phyloP scores from a whole-genome alignment of 2,797 vertebrate species.

The Pipistrellus pipistrellus region DNA sequence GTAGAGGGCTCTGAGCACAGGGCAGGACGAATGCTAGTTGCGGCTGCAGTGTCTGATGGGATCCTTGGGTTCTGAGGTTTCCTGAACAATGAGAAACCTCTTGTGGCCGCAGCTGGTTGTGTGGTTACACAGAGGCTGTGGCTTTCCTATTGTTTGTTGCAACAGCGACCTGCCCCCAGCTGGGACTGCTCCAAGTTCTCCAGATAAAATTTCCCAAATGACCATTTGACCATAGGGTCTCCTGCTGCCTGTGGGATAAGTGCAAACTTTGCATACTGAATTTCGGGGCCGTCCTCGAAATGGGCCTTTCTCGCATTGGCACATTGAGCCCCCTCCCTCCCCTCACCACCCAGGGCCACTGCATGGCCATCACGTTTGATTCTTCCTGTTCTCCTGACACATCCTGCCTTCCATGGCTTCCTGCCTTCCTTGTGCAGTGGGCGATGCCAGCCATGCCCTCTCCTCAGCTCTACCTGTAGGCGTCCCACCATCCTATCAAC shows the following conservation, averaged over 20 bases:
- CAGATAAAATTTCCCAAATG: neutral
- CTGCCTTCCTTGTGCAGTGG: neutral
- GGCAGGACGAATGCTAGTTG: neutral
- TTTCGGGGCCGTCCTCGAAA: neutral
- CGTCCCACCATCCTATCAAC: neutral
- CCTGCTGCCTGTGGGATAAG: neutral
- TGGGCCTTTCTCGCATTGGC: neutral
- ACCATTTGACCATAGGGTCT: neutral
- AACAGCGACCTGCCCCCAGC: neutral
- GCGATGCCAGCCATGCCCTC: rapidly evolving
- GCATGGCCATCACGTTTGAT: neutral
- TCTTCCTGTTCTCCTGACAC: neutral
- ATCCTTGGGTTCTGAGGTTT: neutral
- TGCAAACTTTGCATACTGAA: neutral
- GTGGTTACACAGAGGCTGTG: neutral
- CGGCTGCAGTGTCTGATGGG: neutral
- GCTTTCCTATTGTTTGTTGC: no score
- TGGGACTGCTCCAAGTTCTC: neutral
- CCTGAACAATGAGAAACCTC: neutral
- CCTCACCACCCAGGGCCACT: neutral
- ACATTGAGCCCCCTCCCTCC: neutral
- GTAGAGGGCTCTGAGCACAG: rapidly evolving
- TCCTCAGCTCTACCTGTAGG: neutral
- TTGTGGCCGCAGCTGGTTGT: neutral
- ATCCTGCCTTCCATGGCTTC: neutral